Percentiles rank a stretch among this genome's conserved stretches.
Conservation (phyloP, 2,797 vertebrate genomes). For the Apodemus agrarius region DNA sequence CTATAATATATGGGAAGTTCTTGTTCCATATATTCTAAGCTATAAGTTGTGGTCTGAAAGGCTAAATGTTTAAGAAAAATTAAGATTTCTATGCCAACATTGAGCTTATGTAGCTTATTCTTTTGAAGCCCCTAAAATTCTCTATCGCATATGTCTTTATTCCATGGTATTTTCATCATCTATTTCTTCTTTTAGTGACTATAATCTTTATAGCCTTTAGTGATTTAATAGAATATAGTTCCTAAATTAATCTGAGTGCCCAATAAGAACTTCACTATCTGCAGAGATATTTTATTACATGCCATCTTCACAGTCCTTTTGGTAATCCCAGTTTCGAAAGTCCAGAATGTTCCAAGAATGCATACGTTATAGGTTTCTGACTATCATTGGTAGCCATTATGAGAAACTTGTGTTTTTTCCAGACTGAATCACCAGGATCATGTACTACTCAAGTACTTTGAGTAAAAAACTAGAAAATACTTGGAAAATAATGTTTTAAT, state of each 20-base stretch:
- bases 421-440: not conserved
- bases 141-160: not conserved
- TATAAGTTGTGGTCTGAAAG: not conserved
- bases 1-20: not conserved
- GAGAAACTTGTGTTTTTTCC: not conserved
- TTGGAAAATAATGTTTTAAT: not conserved
- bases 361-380: too few species aligned
- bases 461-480: not conserved
- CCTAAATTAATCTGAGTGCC: not conserved
- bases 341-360: not conserved
- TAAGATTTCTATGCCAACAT: not conserved
- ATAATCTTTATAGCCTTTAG: not conserved
- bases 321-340: not conserved
- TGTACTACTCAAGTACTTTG: not conserved
- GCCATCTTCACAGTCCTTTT: not conserved
- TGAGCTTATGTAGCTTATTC: not conserved
- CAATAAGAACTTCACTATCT: not conserved
- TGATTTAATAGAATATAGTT: not conserved
- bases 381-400: not conserved
- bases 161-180: not conserved
- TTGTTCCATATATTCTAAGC: not conserved
- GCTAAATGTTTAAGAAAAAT: not conserved
- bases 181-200: not conserved
- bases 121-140: not conserved
- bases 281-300: not conserved